Conservation (phyloP, 2,888 invertebrate genomes). For the Lasioglossum leucozonium region DNA sequence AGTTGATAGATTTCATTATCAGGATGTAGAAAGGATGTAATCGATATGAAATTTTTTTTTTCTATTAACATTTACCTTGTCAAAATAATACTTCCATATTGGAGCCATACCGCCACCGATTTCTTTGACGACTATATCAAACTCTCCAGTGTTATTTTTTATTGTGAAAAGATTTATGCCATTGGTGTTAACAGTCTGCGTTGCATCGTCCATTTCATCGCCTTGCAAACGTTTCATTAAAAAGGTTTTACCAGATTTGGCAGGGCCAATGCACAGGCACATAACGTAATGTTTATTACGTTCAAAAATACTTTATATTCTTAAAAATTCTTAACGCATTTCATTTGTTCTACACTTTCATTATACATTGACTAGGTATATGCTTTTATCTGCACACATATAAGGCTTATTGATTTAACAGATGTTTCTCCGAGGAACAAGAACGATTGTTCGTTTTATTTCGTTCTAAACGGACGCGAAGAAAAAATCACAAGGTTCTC, state of each 20-base stretch:
- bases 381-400: background rate
- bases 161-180: slow-evolving; percentile 92
- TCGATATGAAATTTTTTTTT: background rate
- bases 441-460: background rate
- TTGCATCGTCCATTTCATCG: slow-evolving; percentile 90
- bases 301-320: background rate
- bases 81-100: slow-evolving; percentile 92
- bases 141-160: slow-evolving; percentile 85
- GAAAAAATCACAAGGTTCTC: background rate
- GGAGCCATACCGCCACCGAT: slow-evolving; percentile 93
- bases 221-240: slow-evolving; percentile 91
- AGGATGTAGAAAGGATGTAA: background rate
- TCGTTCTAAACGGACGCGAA: background rate
- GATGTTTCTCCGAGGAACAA: slow-evolving; percentile 21
- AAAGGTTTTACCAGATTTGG: slow-evolving; percentile 93
- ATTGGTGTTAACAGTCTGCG: slow-evolving; percentile 92
- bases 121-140: slow-evolving; percentile 88
- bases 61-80: slow-evolving; percentile 80
- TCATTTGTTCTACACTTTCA: background rate
- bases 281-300: slow-evolving; percentile 72
- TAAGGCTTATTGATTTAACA: slow-evolving; percentile 64
- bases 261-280: slow-evolving; percentile 91
- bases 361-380: background rate
- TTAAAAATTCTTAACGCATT: background rate
- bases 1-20: background rate